Conservation (phyloP, 1,140 invertebrate species). For the Ips nitidus region DNA sequence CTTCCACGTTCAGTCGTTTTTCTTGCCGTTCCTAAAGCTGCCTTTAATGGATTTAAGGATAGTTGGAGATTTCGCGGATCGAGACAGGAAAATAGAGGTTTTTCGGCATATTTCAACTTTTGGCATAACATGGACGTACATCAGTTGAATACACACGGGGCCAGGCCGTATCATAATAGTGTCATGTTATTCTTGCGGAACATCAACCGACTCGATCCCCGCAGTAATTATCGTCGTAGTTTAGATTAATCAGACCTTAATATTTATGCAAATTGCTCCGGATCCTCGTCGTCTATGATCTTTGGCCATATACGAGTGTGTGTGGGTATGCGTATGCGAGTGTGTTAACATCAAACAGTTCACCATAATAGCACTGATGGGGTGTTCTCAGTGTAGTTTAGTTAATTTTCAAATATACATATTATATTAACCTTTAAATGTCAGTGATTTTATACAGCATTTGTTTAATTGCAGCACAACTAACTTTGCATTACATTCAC, state of each 20-base stretch:
- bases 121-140: too few species aligned
- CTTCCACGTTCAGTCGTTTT: too few species aligned
- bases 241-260: conserved; percentile 20
- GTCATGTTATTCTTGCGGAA: conserved; percentile 5
- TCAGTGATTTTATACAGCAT: too few species aligned
- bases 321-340: background rate
- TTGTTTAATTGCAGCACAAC: too few species aligned
- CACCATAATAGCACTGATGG: background rate
- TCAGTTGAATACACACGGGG: background rate
- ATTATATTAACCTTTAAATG: too few species aligned
- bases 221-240: conserved; percentile 16
- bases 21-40: background rate
- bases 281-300: conserved; percentile 1
- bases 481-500: too few species aligned
- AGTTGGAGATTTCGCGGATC: background rate
- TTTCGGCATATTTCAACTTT: too few species aligned
- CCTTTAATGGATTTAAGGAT: conserved; percentile 1
- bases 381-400: too few species aligned
- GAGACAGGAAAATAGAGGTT: background rate
- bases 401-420: too few species aligned
- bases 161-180: background rate
- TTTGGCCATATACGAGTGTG: background rate
- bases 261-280: conserved; percentile 20
- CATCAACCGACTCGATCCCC: background rate
- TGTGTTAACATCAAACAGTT: background rate